Conservation (phyloP, 2,113 vertebrate species). For the Geococcyx californianus region DNA sequence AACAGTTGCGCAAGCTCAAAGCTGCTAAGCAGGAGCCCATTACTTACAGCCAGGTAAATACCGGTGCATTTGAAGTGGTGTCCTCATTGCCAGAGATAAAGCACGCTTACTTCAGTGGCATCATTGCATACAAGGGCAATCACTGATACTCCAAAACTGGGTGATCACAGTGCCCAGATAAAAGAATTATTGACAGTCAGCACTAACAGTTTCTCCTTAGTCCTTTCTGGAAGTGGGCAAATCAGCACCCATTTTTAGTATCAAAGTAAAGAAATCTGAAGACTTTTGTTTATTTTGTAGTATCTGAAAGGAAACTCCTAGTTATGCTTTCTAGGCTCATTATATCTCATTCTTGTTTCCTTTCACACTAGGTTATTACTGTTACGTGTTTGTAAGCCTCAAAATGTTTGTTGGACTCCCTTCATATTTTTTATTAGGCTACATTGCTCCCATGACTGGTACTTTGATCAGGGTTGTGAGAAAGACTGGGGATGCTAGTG, state of each 20-base stretch:
- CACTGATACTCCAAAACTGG: neutral
- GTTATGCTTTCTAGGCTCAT: neutral
- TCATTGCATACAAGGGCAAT: neutral
- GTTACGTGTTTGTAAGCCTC: neutral
- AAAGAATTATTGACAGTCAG: neutral
- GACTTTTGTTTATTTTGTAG: neutral
- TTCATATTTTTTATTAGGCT: neutral
- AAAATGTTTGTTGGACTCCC: neutral
- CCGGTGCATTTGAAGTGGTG: fast-evolving
- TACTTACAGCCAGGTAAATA: conserved; percentile 87
- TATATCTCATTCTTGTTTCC: neutral
- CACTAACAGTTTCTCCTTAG: neutral
- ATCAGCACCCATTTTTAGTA: neutral
- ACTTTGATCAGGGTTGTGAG: neutral
- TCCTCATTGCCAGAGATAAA: neutral
- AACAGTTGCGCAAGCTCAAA: conserved; percentile 85
- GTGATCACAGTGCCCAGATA: neutral
- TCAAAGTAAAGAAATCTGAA: neutral
- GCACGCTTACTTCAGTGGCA: neutral
- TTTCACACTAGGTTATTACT: neutral
- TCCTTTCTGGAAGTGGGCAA: neutral
- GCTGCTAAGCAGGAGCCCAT: conserved; percentile 83
- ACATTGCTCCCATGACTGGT: neutral
- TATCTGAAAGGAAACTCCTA: neutral
- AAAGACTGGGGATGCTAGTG: neutral